phyloP scores from a whole-genome alignment of 2,888 invertebrate species.

The Drepana falcataria region DNA sequence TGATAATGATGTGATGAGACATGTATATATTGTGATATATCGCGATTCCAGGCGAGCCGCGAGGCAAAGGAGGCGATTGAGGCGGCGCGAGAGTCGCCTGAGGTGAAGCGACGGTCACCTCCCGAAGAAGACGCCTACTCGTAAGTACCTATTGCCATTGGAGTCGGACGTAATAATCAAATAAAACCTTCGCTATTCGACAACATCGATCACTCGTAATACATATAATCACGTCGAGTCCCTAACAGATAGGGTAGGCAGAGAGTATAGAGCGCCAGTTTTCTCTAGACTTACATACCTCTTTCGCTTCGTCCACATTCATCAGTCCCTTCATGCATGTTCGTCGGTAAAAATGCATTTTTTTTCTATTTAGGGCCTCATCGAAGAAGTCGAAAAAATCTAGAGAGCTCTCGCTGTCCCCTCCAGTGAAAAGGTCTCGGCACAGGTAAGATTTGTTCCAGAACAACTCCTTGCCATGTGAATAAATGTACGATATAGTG shows the following conservation, averaged over 20 bases:
- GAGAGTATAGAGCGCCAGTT: too few species aligned
- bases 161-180: not conserved
- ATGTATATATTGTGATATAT: too few species aligned
- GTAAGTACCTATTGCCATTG: conserved; percentile 16
- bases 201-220: not conserved
- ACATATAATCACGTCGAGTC: too few species aligned
- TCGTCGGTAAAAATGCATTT: conserved; percentile 6
- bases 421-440: conserved; percentile 61
- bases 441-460: conserved; percentile 35
- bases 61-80: conserved; percentile 53
- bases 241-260: too few species aligned
- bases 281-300: too few species aligned
- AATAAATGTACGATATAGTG: not conserved
- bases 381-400: conserved; percentile 73
- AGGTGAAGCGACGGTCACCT: conserved; percentile 45
- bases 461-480: not conserved
- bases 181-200: not conserved
- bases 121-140: conserved; percentile 58
- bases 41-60: conserved; percentile 40
- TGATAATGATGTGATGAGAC: not conserved
- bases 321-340: not conserved
- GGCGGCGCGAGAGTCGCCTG: conserved; percentile 40
- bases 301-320: too few species aligned
- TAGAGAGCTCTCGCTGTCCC: conserved; percentile 62
- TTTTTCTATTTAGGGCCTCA: conserved; percentile 32